Evolutionary conservation across 30 jellyfish, hydroid and myxozoan genomes (phyloP).

Genomic region (Turritopsis dohrnii): DNA sequence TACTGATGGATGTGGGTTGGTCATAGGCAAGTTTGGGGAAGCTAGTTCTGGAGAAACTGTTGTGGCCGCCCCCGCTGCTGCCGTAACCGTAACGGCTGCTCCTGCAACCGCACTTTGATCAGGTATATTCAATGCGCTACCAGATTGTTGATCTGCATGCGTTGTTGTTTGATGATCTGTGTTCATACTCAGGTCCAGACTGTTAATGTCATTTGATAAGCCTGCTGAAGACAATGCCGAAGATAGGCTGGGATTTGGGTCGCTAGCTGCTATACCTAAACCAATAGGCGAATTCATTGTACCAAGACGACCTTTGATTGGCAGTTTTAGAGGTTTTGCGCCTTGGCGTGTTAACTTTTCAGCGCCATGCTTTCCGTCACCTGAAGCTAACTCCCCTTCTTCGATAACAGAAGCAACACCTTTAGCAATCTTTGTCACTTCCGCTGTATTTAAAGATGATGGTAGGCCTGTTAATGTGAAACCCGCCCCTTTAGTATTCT

Average conservation of each 20-base stretch:
- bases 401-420: constrained; percentile 40
- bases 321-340: neutral
- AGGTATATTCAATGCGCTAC: neutral
- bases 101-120: neutral
- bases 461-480: constrained; percentile 36
- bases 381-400: constrained; percentile 18
- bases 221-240: neutral
- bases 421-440: constrained; percentile 32
- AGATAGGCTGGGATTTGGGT: neutral
- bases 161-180: neutral
- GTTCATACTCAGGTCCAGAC: neutral
- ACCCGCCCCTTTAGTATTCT: constrained; percentile 23
- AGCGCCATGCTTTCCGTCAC: neutral
- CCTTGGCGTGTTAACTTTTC: constrained; percentile 3
- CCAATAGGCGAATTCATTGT: neutral
- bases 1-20: neutral
- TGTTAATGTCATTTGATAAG: neutral
- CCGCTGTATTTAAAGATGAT: constrained; percentile 14
- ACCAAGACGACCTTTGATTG: constrained; percentile 10
- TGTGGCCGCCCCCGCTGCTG: neutral
- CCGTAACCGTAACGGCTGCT: neutral
- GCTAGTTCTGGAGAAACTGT: neutral
- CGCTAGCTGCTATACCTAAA: constrained; percentile 9
- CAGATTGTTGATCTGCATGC: neutral
- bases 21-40: neutral